Base-by-base conservation (phyloP, 2,797 vertebrate species). In the Astyanax mexicanus region DNA sequence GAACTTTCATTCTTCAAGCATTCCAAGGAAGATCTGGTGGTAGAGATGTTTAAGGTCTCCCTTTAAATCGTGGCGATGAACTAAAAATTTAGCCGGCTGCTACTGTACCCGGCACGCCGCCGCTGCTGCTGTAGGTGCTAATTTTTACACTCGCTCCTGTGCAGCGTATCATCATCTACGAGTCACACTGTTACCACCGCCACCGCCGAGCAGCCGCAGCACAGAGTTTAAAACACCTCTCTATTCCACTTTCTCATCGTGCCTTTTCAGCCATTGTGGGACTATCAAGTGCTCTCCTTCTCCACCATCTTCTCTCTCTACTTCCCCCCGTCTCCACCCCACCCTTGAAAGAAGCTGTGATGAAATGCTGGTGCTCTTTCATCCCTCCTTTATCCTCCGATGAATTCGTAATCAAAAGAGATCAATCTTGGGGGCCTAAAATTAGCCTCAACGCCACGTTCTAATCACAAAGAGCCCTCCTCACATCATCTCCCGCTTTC, bases 361-460 rank as follows among this genome's bases (percentile, higher is more conserved):
- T 71, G 64, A 67, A 61, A 32, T 32, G 61, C 37, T 69, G 29
- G 29, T 32, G 29, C 29, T 72, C 42, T 77, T 72, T 66, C 51
- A 73, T 69, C 75, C 32, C 38, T 15, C 66, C 60, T 75, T 77
- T 85, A 87, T 88, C 76, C 80, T 81, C 75, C 76, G 72, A 79
- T 83, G 81, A 85, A 85, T 83, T 86, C 81, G 81, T 90, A 86
- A 90, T 91, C 88, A 88, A 82, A 86, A 83, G 79, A 86, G 89
- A 89, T 89, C 71, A 84, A 87, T 88, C 84, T 84, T 65, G 66
- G 23, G 49, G 23, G 47, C 52, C 38, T 67, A 60, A 73, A 85
- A 76, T 78, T 60, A 49, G 37, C 35, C 69, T 54, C 71, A 52
- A 64, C 52, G 27, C 45, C 35, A 57, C 61, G 58, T 65, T 72